Evolutionary conservation across 2,113 vertebrate genomes (phyloP).

Genomic region (Ochotona princeps): DNA sequence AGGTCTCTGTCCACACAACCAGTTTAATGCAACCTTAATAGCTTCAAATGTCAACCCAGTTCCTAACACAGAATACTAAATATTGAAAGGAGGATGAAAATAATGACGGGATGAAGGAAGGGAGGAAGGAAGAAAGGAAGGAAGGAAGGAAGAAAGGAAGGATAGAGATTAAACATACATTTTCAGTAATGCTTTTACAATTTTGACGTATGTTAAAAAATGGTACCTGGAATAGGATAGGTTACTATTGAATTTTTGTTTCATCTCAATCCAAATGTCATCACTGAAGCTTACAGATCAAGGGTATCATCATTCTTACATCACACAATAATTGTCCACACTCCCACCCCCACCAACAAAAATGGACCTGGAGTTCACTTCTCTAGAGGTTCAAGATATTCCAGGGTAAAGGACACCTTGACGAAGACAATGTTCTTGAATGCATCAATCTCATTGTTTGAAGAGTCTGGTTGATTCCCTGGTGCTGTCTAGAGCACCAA

Average conservation of each 20-base stretch:
- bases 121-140: neutral
- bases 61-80: neutral
- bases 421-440: neutral
- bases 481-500: neutral
- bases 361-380: neutral
- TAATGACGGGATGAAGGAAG: neutral
- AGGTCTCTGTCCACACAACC: neutral
- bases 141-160: neutral
- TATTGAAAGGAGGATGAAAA: neutral
- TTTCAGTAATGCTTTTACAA: conserved; percentile 38
- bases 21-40: neutral
- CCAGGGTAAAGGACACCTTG: neutral
- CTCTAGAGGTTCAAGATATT: neutral
- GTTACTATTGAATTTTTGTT: neutral
- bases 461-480: neutral
- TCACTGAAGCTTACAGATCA: neutral
- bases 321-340: neutral
- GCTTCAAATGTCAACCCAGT: neutral
- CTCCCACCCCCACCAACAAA: neutral
- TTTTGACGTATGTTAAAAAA: neutral
- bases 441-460: neutral
- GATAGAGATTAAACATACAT: neutral
- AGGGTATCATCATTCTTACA: neutral
- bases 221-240: neutral
- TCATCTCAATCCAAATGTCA: conserved; percentile 19